These are phyloP conservation scores for Saccopteryx leptura DNA, from an alignment of 2,113 vertebrate genomes.

Conservation along the genomic window DNA sequence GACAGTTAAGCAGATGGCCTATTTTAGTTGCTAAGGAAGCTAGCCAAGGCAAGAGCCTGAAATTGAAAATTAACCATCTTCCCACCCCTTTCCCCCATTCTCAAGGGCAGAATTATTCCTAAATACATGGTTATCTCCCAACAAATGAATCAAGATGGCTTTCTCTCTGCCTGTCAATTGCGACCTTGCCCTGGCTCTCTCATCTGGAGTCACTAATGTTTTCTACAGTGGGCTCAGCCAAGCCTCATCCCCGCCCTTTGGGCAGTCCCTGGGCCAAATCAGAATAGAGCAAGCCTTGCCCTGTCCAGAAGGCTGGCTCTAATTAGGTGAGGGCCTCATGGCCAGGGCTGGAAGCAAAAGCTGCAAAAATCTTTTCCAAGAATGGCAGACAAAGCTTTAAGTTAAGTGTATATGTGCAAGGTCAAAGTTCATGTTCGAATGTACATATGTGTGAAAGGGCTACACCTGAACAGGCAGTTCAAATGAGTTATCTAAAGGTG, in stretches of 20 bases:
- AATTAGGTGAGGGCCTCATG: not conserved
- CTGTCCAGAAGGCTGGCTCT: constrained; percentile 54
- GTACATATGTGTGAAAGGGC: not conserved
- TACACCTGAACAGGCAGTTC: not conserved
- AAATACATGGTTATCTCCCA: constrained; percentile 60
- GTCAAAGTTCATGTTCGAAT: not conserved
- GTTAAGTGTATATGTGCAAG: not conserved
- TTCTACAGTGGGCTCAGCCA: not conserved
- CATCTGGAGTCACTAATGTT: constrained; percentile 50
- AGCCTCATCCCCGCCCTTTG: not conserved
- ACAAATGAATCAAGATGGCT: constrained; percentile 68
- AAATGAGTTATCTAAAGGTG: not conserved
- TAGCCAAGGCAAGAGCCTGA: constrained; percentile 70
- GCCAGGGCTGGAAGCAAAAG: constrained; percentile 40
- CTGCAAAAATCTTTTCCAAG: constrained; percentile 50
- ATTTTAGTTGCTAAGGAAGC: constrained; percentile 53
- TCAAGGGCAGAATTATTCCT: constrained; percentile 58
- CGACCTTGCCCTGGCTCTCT: constrained; percentile 50
- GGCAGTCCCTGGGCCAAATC: constrained; percentile 30
- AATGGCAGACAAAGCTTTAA: not conserved
- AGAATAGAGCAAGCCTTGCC: constrained; percentile 37
- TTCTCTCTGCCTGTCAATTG: constrained; percentile 65
- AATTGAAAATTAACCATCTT: constrained; percentile 58
- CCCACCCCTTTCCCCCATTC: not conserved
- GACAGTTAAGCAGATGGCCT: constrained; percentile 72